Conservation (phyloP, 2,113 vertebrate species). For the Rallus limicola region DNA sequence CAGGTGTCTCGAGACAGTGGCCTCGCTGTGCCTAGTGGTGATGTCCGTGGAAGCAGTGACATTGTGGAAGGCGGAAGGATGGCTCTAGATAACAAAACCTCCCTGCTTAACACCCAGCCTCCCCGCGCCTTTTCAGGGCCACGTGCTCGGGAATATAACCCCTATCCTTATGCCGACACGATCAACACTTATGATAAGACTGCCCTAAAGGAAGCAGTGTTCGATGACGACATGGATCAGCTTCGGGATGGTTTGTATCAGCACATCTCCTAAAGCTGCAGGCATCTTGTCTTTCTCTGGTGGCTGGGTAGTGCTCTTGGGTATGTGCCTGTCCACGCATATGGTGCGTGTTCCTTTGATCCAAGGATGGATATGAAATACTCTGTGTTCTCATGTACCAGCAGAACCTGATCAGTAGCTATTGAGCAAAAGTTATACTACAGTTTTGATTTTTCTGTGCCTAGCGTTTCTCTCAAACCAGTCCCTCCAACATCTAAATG, state of each 20-base stretch:
- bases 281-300: neutral
- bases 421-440: neutral
- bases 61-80: constrained; percentile 88
- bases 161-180: constrained; percentile 89
- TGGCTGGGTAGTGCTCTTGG: neutral
- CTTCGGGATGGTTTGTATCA: constrained; percentile 88
- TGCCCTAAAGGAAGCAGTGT: constrained; percentile 95
- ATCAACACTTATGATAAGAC: constrained; percentile 94
- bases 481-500: neutral
- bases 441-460: neutral
- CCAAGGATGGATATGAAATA: neutral
- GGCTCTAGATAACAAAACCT: constrained; percentile 97
- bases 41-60: constrained; percentile 76
- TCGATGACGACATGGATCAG: constrained; percentile 97
- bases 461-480: neutral
- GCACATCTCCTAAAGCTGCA: neutral
- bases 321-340: neutral
- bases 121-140: constrained; percentile 90
- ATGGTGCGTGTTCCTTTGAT: neutral
- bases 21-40: constrained; percentile 71
- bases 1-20: constrained; percentile 80
- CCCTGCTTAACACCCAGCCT: constrained; percentile 94
- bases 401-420: neutral
- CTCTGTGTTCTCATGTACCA: neutral
- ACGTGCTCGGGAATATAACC: constrained; percentile 89